A percentile compares a stretch with the other conserved stretches of the same genome.
phyloP scores from a whole-genome alignment of 2,113 vertebrate genomes.

The Amphiprion percula region DNA sequence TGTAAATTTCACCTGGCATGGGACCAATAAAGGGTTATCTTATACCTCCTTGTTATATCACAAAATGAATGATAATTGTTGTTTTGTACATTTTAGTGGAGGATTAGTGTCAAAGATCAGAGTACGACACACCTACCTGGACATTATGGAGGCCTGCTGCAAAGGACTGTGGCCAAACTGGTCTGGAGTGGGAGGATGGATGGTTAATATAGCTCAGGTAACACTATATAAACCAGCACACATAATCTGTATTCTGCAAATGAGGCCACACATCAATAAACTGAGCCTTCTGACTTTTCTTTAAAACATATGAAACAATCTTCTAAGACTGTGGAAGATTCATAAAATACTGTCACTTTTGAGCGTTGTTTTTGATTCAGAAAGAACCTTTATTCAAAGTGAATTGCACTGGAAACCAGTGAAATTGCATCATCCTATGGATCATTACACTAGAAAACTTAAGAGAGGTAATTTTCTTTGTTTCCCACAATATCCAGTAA shows the following conservation, averaged over 20 bases:
- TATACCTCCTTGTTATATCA: background rate
- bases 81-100: slow-evolving; percentile 47
- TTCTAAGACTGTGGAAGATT: background rate
- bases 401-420: slow-evolving; percentile 12
- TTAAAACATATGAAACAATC: background rate
- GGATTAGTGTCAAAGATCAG: slow-evolving; percentile 59
- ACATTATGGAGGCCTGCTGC: slow-evolving; percentile 83
- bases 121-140: slow-evolving; percentile 84
- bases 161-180: slow-evolving; percentile 78
- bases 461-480: background rate
- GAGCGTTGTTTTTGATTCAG: background rate
- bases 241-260: background rate
- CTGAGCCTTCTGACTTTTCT: background rate
- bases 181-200: slow-evolving; percentile 77
- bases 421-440: slow-evolving; percentile 28
- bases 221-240: background rate
- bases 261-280: background rate
- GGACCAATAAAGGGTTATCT: no score
- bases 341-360: background rate
- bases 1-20: no score
- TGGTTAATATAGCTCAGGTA: slow-evolving; percentile 82
- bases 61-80: background rate
- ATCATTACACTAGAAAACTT: background rate
- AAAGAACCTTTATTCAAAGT: background rate
- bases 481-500: background rate